These are phyloP conservation scores for Setipinna tenuifilis DNA, from an alignment of 2,797 vertebrate species.

Conservation along the genomic window DNA sequence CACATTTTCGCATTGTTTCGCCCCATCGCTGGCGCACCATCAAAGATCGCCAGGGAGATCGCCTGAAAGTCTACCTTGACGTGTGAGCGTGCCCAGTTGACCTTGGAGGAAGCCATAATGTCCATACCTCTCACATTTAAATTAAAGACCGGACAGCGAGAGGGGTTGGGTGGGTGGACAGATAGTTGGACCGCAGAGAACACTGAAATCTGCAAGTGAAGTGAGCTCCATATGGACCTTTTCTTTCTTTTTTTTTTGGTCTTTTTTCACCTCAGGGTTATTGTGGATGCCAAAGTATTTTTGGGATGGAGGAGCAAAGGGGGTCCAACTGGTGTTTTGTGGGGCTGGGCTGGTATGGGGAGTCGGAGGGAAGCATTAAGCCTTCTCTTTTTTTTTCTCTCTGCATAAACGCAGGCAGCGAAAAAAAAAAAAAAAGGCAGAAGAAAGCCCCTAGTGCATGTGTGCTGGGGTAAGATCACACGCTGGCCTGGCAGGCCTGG, in stretches of 20 bases:
- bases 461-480: conserved; percentile 50
- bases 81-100: conserved; percentile 43
- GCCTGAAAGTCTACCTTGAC: conserved; percentile 61
- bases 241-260: background rate
- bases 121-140: conserved; percentile 38
- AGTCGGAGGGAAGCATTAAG: conserved; percentile 36
- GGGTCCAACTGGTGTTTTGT: conserved; percentile 19
- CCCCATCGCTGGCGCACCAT: conserved; percentile 54
- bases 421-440: background rate
- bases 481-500: conserved; percentile 50
- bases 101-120: conserved; percentile 43
- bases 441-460: conserved; percentile 37
- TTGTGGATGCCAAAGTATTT: conserved; percentile 51
- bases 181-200: conserved; percentile 42
- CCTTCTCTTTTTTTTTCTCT: background rate
- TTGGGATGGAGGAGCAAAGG: conserved; percentile 31
- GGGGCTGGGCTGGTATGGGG: conserved; percentile 46
- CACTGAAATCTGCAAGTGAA: conserved; percentile 47
- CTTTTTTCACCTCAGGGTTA: conserved; percentile 43
- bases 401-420: background rate
- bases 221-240: conserved; percentile 48
- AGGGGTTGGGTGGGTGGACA: conserved; percentile 26
- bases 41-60: conserved; percentile 31
- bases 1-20: conserved; percentile 58
- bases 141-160: conserved; percentile 42